phyloP scores from a whole-genome alignment of 1,140 invertebrate species.

The Brachionus angularis region DNA sequence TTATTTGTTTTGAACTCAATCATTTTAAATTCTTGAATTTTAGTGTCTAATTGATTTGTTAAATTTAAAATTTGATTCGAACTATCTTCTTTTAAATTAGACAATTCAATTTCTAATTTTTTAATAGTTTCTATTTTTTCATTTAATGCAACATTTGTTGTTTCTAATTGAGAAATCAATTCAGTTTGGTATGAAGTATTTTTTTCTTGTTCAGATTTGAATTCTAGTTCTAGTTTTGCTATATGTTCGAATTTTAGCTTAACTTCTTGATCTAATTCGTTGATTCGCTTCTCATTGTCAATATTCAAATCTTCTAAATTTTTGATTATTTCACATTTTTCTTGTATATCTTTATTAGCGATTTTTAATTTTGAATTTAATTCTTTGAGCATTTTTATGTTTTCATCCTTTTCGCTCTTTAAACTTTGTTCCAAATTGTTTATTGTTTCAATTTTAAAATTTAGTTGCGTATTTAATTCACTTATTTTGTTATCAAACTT shows the following conservation, averaged over 20 bases:
- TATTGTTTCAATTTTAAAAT: background rate
- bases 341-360: background rate
- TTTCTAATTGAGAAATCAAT: slow-evolving; percentile 9
- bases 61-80: background rate
- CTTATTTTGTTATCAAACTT: slow-evolving; percentile 7
- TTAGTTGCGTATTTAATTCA: slow-evolving; percentile 27
- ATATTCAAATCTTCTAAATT: background rate
- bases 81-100: background rate
- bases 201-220: slow-evolving; percentile 10
- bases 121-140: background rate
- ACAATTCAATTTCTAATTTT: background rate
- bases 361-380: background rate
- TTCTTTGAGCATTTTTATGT: background rate
- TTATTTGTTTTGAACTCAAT: too few relatives aligned
- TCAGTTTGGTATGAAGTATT: background rate
- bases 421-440: background rate
- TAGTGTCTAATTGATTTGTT: background rate
- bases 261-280: slow-evolving; percentile 6
- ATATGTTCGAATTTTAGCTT: slow-evolving; percentile 30
- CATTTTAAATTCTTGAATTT: slow-evolving; percentile 4
- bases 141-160: background rate
- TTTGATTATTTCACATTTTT: background rate
- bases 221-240: background rate
- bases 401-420: slow-evolving; percentile 12
- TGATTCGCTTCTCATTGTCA: background rate